Conservation (phyloP, 2,797 vertebrate species). For the Channallabes apus region DNA sequence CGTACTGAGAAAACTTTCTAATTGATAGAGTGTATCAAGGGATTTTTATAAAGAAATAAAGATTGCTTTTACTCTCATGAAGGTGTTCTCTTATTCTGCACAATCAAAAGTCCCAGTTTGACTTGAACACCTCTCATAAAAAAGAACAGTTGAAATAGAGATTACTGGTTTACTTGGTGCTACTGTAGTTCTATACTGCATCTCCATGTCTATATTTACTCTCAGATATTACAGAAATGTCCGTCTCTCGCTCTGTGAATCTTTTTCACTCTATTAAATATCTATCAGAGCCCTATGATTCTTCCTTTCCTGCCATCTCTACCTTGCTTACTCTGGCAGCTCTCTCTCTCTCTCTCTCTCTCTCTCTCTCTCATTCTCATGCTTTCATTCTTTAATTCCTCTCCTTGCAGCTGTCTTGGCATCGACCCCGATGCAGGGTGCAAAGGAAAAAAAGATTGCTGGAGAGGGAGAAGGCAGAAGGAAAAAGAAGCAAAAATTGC, state of each 20-base stretch:
- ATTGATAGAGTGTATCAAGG: too few species aligned
- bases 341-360: conserved; percentile 52
- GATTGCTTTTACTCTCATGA: too few species aligned
- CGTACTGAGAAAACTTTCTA: too few species aligned
- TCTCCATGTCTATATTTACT: conserved; percentile 11
- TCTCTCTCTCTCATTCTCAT: neutral
- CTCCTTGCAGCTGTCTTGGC: conserved; percentile 66
- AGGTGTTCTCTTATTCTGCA: too few species aligned
- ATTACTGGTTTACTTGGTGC: neutral
- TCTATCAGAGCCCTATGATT: conserved; percentile 22
- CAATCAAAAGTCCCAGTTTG: too few species aligned
- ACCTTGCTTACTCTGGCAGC: conserved; percentile 40
- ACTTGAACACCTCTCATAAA: neutral
- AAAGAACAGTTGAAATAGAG: conserved; percentile 1
- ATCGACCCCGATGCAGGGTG: conserved; percentile 54
- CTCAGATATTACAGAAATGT: neutral
- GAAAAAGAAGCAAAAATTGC: conserved; percentile 28
- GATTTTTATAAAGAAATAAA: too few species aligned
- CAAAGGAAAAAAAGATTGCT: conserved; percentile 23
- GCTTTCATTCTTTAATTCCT: conserved; percentile 60
- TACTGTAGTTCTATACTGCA: neutral
- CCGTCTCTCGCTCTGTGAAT: neutral
- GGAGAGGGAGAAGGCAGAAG: conserved; percentile 18
- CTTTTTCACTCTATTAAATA: conserved; percentile 29
- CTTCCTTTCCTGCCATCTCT: conserved; percentile 27